Evolutionary conservation across 2,113 vertebrate genomes (phyloP), one percentile per base, ranked within the genome.

Genomic region (Buteo buteo): DNA sequence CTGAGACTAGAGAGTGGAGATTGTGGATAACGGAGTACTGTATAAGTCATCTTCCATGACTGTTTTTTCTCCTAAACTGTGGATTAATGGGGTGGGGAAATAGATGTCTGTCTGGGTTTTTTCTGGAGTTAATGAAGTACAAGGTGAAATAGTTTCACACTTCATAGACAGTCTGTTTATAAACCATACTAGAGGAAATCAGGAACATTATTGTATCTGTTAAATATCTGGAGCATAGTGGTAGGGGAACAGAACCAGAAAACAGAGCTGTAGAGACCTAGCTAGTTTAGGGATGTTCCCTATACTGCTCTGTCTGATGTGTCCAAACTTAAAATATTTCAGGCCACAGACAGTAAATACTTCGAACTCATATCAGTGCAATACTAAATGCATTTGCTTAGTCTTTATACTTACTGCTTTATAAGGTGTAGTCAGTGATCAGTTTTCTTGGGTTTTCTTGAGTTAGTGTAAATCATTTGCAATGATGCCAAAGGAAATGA

Each of bases 401-500:
- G 85, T 85, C 94, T 97, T 95, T 59, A 74, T 90, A 38, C 55
- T 22, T 95, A 76, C 88, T 96, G 78, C 96, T 98, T 97, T 92
- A 81, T 92, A 91, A 96, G 77, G 59, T 85, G 69, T 93, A 97
- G 97, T 94, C 93, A 95, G 88, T 85, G 96, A 76, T 96, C 54
- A 17, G 47, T 89, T 91, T 92, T 95, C 82, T 71, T 64, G 89
- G 57, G 55, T 97, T 96, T 90, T 95, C 93, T 96, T 93, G 93
- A 96, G 66, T 97, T 97, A 96, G 78, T 95, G 93, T 97, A 97
- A 91, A 72, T 97, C 97, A 93, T 97, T 97, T 98, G 96, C 96
- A 92, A 93, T 94, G 95, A 98, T 98, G 98, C 98, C 98, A 98
- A 98, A 98, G 98, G 98, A 98, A 97, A 95, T 89, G 82, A 97